Conservation (phyloP, 2,888 invertebrate species). For the Eulithis testata region DNA sequence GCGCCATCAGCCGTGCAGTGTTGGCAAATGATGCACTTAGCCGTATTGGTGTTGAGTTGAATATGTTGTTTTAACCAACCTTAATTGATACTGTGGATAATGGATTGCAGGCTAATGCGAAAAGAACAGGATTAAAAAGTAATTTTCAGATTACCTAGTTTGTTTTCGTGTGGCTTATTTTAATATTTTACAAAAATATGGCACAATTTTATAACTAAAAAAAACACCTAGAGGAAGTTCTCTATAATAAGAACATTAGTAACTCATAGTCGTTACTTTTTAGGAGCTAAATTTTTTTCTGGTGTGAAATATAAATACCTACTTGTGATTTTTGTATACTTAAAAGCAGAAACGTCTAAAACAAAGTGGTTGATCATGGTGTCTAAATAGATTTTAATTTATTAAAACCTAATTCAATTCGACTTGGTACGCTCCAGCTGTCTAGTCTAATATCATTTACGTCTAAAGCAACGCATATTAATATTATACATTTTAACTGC, state of each 20-base stretch:
- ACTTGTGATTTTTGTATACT: too few relatives aligned
- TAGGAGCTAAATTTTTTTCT: too few relatives aligned
- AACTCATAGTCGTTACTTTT: too few relatives aligned
- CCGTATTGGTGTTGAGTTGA: constrained; percentile 60
- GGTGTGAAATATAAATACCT: too few relatives aligned
- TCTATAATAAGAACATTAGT: too few relatives aligned
- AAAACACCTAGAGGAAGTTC: too few relatives aligned
- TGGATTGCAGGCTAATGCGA: constrained; percentile 57
- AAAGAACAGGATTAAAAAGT: constrained; percentile 51
- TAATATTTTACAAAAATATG: too few relatives aligned
- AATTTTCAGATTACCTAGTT: constrained; percentile 31
- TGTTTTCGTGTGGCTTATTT: not conserved
- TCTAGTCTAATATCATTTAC: constrained; percentile 23
- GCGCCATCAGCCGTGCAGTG: constrained; percentile 48
- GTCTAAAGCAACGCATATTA: constrained; percentile 33
- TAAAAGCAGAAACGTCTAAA: too few relatives aligned
- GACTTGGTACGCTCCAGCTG: constrained; percentile 30
- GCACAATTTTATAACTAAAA: too few relatives aligned
- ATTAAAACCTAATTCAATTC: constrained; percentile 30
- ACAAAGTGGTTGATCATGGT: constrained; percentile 1
- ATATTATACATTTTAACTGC: constrained; percentile 38
- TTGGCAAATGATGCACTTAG: constrained; percentile 68
- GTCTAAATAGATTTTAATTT: constrained; percentile 26
- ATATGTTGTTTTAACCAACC: constrained; percentile 56
- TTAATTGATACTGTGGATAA: constrained; percentile 58